Base-by-base conservation (phyloP, 2,888 invertebrate genomes). In the Parapristionchus giblindavisi region DNA sequence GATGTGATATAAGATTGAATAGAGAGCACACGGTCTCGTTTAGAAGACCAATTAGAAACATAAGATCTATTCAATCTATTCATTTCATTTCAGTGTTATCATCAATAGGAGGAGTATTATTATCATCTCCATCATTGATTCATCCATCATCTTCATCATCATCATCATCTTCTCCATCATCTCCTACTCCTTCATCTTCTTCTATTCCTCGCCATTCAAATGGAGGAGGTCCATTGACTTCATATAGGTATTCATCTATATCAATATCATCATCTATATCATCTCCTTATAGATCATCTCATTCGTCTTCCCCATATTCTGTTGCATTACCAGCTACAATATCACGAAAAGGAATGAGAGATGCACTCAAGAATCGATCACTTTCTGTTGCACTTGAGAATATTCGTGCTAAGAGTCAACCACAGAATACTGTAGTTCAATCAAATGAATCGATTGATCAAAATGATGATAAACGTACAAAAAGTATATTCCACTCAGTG, bases 401-500 rank as follows among this genome's bases (percentile, higher is more conserved):
- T 17, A 68, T 68, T 52, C 51, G 68, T 21, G 52, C 32, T 14
- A 51, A 68, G 52, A 43, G n/a, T 34, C 51, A 68, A 24, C 5
- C 51, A 29, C 27, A 43, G 11, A 27, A 21, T 52, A n/a, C 8
- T 21, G 52, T 21, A 17, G 21, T n/a, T 17, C 34, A 29, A 21
- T 34, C 14, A 56, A 27, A n/a, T 27, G 54, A 54, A n/a, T 27
- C 8, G 6, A 2, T 4, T 60, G 34, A 32, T 34, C 21, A 17
- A n/a, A 34, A 40, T 1, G 63, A 65, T 24, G 63, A 21, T 1
- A 43, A 27, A 5, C 34, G 43, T 43, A 27, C 34, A 17, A 65
- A 65, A 38, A 68, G 68, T 17, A 68, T 68, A 51, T 68, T 68
- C 68, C 68, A 68, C 52, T 68, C 68, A n/a, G 68, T 68, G n/a